A percentile compares a stretch with the other conserved stretches of the same genome.
Conservation (phyloP, 2,888 invertebrate species). For the Dasysyrphus tricinctus region DNA sequence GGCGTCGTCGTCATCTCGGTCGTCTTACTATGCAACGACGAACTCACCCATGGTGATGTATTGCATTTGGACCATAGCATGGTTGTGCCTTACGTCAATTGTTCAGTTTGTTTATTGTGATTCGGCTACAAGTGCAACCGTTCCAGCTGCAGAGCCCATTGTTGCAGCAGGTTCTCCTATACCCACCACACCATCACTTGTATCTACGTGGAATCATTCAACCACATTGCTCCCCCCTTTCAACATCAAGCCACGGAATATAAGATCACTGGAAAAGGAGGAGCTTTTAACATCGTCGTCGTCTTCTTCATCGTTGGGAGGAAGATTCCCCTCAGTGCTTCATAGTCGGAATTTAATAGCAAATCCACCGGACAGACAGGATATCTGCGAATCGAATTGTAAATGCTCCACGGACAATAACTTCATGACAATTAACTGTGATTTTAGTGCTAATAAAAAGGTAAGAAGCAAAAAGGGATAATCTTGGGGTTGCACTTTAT, state of each 20-base stretch:
- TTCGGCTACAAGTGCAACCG: conserved; percentile 65
- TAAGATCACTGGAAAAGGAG: conserved; percentile 47
- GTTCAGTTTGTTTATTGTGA: conserved; percentile 69
- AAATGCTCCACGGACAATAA: conserved; percentile 58
- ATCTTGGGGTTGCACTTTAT: background rate
- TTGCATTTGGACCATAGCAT: conserved; percentile 70
- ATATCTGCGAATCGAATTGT: conserved; percentile 66
- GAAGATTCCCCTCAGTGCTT: conserved; percentile 7
- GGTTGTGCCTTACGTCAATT: conserved; percentile 61
- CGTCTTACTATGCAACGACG: conserved; percentile 46
- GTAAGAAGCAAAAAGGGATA: conserved; percentile 51
- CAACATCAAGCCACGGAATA: conserved; percentile 7
- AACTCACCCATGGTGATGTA: conserved; percentile 68
- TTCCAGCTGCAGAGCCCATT: conserved; percentile 66
- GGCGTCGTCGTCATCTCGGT: conserved; percentile 60
- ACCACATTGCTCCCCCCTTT: conserved; percentile 40
- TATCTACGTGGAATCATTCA: conserved; percentile 52
- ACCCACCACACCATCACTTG: conserved; percentile 26
- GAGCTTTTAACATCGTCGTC: background rate
- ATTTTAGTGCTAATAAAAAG: conserved; percentile 73
- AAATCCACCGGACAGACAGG: conserved; percentile 43
- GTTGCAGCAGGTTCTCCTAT: conserved; percentile 56
- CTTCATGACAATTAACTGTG: conserved; percentile 70
- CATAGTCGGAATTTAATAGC: conserved; percentile 57
- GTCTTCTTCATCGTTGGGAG: background rate